Evolutionary conservation across 2,113 vertebrate genomes (phyloP), one percentile per base, ranked within the genome.

Genomic region (Lagopus leucura): DNA sequence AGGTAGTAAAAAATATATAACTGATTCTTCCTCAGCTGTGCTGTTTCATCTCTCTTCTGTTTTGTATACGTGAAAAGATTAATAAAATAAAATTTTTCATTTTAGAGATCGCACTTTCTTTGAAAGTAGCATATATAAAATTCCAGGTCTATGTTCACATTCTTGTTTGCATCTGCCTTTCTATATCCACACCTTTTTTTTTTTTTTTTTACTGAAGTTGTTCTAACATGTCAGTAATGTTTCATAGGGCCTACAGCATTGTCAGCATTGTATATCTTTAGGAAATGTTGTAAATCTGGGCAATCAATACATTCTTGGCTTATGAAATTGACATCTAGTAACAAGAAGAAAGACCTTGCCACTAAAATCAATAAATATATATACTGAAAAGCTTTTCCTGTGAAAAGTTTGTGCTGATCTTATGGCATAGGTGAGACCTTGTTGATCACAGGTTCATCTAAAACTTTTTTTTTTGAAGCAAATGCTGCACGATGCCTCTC

Each of bases 271-370:
- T 34, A 92, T n/a, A 76, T 80, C 64, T 80, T 78, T 50, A 86
- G 57, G 78, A 93, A 95, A 88, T 66, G 27, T 42, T 76, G 7
- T 89, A 88, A 79, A 13, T 36, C 17, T 34, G 27, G 48, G 45
- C 11, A 77, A 86, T 71, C 13, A 0, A 60, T 87, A 77, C 30
- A 60, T 91, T 63, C 57, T 83, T 80, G 71, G 21, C 82, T 89
- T 92, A 81, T 82, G 75, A 94, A 95, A 86, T 73, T 86, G 86
- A 91, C 45, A 43, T 65, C 43, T 67, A 74, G 69, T 80, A 93
- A 45, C 19, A 85, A 85, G 73, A 88, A 89, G 48, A 83, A 92
- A 87, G 60, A 16, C 45, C n/a, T 88, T 86, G 66, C 17, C 5
- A 6, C 47, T 61, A 11, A 73, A 94, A 93, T 95, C 75, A 75